Base-by-base conservation (phyloP, 2,888 invertebrate species). In the Malthinus flaveolus region DNA sequence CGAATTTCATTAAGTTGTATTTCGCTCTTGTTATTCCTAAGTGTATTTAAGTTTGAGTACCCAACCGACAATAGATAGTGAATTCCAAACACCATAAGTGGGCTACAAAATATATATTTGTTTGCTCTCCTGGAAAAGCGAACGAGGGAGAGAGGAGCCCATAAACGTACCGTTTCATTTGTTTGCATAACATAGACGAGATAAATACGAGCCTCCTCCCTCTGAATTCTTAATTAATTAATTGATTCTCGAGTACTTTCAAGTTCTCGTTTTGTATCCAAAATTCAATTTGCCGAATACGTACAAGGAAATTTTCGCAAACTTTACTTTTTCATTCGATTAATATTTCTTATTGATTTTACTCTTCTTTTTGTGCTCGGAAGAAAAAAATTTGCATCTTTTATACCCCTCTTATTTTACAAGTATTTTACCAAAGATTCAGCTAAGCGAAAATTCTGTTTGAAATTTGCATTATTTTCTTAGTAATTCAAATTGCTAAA, bases 151-250 rank as follows among this genome's bases (percentile, higher is more conserved):
- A 11, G 32, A 45, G 9, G 23, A n/a, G n/a, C 23, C 23, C 23
- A 58, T 58, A 48, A 23, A 35, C 47, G 54, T 55, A 52, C 55
- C 52, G 56, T 61, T 56, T 42, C 46, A 52, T 53, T 46, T 58
- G 65, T 65, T 66, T 68, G 59, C 57, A 60, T 53, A 61, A 59
- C 65, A 59, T 59, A 59, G 59, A 52, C 63, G 59, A 62, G 59
- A 65, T 65, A 63, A 68, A 65, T 64, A 61, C 59, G 56, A 23
- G 60, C 52, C 35, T 51, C 56, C 47, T 61, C 52, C 5, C 23
- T 39, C 39, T 39, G 52, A 59, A 64, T 65, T 60, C 62, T 62
- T 66, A 66, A 68, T 68, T 68, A 66, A 68, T 66, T 68, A 66
- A 56, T 58, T 65, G 57, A 62, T 60, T 62, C 57, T 48, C 46